Evolutionary conservation across 2,797 vertebrate genomes (phyloP).

Genomic region (Myripristis jacobus): DNA sequence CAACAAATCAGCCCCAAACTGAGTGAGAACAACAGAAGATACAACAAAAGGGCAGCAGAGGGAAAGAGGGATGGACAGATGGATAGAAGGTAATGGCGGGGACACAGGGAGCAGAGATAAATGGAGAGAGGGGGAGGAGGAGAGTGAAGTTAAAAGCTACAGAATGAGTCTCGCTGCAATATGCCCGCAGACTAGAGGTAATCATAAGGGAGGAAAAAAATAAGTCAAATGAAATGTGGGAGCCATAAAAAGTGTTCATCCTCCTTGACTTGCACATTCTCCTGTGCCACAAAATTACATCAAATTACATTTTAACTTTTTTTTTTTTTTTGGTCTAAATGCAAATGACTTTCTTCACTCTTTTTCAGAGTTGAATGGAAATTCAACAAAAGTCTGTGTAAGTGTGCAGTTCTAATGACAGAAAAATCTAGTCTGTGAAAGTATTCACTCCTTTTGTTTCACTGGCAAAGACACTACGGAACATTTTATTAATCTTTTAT

Average conservation of each 20-base stretch:
- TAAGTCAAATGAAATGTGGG: not conserved
- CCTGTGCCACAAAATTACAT: too few species aligned
- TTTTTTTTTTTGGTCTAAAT: too few species aligned
- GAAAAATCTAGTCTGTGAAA: too few species aligned
- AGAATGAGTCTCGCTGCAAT: not conserved
- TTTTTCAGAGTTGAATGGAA: too few species aligned
- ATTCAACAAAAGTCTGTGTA: too few species aligned
- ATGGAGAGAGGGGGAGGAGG: not conserved
- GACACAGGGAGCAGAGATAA: not conserved
- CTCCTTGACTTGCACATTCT: too few species aligned
- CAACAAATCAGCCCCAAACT: constrained; percentile 53
- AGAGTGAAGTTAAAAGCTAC: not conserved
- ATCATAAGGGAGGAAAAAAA: not conserved
- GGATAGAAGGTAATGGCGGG: not conserved
- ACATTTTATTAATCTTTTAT: constrained; percentile 3
- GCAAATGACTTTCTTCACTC: too few species aligned
- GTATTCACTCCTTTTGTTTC: too few species aligned
- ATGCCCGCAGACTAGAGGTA: not conserved
- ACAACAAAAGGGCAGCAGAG: not conserved
- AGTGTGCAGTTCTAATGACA: too few species aligned
- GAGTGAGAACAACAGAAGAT: not conserved
- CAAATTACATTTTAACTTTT: too few species aligned
- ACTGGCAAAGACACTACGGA: not conserved
- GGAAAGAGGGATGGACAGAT: not conserved
- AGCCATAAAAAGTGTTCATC: not conserved